Evolutionary conservation across 2,888 invertebrate species (phyloP).

Genomic region (Troides helena): DNA sequence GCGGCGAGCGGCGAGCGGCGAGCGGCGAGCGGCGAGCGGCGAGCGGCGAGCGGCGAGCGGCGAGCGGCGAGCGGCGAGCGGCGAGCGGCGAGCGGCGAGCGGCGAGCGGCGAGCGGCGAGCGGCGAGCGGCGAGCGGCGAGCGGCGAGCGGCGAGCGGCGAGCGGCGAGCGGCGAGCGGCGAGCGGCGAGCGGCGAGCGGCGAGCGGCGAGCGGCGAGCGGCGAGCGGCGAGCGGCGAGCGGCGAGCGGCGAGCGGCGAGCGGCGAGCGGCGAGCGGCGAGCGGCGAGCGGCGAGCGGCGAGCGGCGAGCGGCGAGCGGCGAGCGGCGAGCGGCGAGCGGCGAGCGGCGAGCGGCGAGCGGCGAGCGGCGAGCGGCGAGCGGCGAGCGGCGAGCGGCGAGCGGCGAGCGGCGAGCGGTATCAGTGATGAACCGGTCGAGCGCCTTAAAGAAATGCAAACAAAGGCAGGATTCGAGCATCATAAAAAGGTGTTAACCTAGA

Average conservation of each 20-base stretch:
- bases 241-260: constrained; percentile 70
- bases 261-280: constrained; percentile 72
- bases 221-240: constrained; percentile 68
- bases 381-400: constrained; percentile 70
- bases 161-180: constrained; percentile 68
- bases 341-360: constrained; percentile 70
- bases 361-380: constrained; percentile 68
- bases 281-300: constrained; percentile 68
- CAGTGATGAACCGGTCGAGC: not conserved
- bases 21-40: constrained; percentile 68
- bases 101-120: constrained; percentile 70
- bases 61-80: constrained; percentile 70
- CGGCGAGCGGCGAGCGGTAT: constrained; percentile 68
- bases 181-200: constrained; percentile 73
- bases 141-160: constrained; percentile 68
- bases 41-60: constrained; percentile 73
- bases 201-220: constrained; percentile 70
- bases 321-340: constrained; percentile 73
- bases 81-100: constrained; percentile 68
- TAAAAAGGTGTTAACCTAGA: constrained; percentile 45
- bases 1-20: constrained; percentile 68
- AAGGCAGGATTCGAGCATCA: constrained; percentile 21
- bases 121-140: constrained; percentile 72
- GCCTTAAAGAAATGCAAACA: constrained; percentile 5
- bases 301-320: constrained; percentile 68